phyloP scores from a whole-genome alignment of 1,140 invertebrate species.

The Bombyx mori region ASM3026992v2 NC_085117.1:9038501-9039000 shows the following conservation, averaged over 20 bases:
- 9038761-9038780: conserved; percentile 29
- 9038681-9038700: conserved; percentile 80
- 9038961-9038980: not conserved
- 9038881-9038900: conserved; percentile 62
- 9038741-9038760: conserved; percentile 35
- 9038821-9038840: conserved; percentile 28
- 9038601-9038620: conserved; percentile 6
- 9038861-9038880: conserved; percentile 38
- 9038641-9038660: conserved; percentile 79
- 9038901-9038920: conserved; percentile 35
- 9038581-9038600: conserved; percentile 23
- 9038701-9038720: conserved; percentile 80
- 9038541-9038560: conserved; percentile 23
- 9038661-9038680: conserved; percentile 79
- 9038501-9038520: no score
- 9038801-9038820: conserved; percentile 56
- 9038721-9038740: conserved; percentile 69
- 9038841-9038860: conserved; percentile 13
- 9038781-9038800: conserved; percentile 31
- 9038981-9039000: no score
- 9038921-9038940: conserved; percentile 13
- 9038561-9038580: conserved; percentile 41
- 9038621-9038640: conserved; percentile 73
- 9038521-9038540: conserved; percentile 9
- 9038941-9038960: conserved; percentile 1